Evolutionary conservation across 2,888 invertebrate species (phyloP).

Genomic region (Drosophila bunnanda): DNA sequence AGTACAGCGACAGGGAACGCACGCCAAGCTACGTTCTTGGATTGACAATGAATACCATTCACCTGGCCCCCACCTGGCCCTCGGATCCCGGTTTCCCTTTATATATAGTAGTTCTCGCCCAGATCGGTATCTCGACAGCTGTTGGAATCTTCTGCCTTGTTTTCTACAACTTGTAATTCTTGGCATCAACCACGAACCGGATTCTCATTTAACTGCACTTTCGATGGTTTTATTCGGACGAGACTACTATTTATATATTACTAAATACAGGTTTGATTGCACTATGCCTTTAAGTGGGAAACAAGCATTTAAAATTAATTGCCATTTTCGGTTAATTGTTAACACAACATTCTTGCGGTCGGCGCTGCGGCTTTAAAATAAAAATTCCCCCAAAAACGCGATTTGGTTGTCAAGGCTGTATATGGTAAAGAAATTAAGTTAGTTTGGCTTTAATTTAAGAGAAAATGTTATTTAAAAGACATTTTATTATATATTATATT

Average conservation of each 20-base stretch:
- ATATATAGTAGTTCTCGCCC: slow-evolving; percentile 14
- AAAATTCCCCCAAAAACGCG: slow-evolving; percentile 38
- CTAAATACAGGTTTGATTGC: slow-evolving; percentile 60
- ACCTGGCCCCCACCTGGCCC: slow-evolving; percentile 8
- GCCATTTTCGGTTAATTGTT: slow-evolving; percentile 52
- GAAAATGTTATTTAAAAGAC: too few species aligned
- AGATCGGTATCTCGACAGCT: slow-evolving; percentile 54
- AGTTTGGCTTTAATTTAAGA: background rate
- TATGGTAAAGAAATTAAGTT: slow-evolving; percentile 11
- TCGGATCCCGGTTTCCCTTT: slow-evolving; percentile 7
- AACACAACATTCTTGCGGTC: slow-evolving; percentile 69
- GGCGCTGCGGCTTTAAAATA: slow-evolving; percentile 15
- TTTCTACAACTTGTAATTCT: slow-evolving; percentile 44
- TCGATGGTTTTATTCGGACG: slow-evolving; percentile 46
- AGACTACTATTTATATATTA: slow-evolving; percentile 21
- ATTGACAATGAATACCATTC: slow-evolving; percentile 50
- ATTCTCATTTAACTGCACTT: slow-evolving; percentile 73
- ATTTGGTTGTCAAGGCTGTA: slow-evolving; percentile 33
- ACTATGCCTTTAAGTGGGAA: slow-evolving; percentile 58
- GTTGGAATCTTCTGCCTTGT: slow-evolving; percentile 19
- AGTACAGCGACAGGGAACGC: slow-evolving; percentile 52
- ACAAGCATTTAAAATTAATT: slow-evolving; percentile 52
- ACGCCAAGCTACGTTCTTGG: slow-evolving; percentile 53
- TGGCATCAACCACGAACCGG: slow-evolving; percentile 55
- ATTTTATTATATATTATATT: too few species aligned